phyloP scores from a whole-genome alignment of 1,140 invertebrate species.

The Ectropis grisescens region DNA sequence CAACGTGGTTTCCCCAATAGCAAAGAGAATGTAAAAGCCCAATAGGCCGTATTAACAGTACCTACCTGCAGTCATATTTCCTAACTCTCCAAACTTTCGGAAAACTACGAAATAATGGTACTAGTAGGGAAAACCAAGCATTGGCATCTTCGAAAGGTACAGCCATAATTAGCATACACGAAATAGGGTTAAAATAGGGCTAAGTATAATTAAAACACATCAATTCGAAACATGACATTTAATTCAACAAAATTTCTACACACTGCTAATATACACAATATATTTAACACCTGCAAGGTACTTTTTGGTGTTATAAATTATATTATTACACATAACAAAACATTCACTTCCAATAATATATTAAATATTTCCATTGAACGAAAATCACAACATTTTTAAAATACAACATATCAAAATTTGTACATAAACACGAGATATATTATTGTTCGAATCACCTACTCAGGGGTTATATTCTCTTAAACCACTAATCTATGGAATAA shows the following conservation, averaged over 20 bases:
- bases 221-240: slow-evolving; percentile 63
- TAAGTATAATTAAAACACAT: too few relatives aligned
- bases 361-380: too few relatives aligned
- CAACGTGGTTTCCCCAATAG: too few relatives aligned
- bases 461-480: slow-evolving; percentile 19
- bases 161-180: too few relatives aligned
- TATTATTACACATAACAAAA: slow-evolving; percentile 50
- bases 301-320: slow-evolving; percentile 58
- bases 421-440: slow-evolving; percentile 25
- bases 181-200: too few relatives aligned
- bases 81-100: too few relatives aligned
- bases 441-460: slow-evolving; percentile 34
- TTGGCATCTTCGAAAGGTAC: too few relatives aligned
- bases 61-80: too few relatives aligned
- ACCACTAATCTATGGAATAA: slow-evolving; percentile 26
- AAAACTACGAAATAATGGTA: too few relatives aligned
- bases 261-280: slow-evolving; percentile 53
- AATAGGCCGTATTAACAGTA: too few relatives aligned
- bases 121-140: too few relatives aligned
- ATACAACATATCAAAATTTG: slow-evolving; percentile 27
- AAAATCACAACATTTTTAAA: slow-evolving; percentile 32
- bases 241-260: slow-evolving; percentile 66
- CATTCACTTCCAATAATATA: slow-evolving; percentile 28
- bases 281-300: slow-evolving; percentile 38
- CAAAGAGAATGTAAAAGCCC: too few relatives aligned